phyloP scores from a whole-genome alignment of 2,113 vertebrate species.

The Reinhardtius hippoglossoides region DNA sequence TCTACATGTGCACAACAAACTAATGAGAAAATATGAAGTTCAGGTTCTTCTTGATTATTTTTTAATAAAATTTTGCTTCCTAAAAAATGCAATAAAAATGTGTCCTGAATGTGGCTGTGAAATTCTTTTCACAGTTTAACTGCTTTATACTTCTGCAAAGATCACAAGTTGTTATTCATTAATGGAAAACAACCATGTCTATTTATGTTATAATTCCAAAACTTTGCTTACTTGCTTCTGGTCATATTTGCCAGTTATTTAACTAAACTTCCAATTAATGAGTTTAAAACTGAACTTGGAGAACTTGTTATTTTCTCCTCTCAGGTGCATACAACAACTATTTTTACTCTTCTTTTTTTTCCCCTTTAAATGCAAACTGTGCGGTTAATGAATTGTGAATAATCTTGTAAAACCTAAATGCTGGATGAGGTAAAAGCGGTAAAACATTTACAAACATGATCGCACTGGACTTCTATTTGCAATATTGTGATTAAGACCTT shows the following conservation, averaged over 20 bases:
- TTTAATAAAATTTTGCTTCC: no score
- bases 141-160: no score
- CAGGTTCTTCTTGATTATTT: no score
- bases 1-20: no score
- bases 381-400: neutral
- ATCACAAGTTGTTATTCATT: no score
- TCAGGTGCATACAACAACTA: no score
- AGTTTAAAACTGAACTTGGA: neutral
- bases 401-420: neutral
- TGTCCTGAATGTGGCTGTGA: neutral
- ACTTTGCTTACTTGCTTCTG: no score
- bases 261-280: neutral
- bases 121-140: neutral
- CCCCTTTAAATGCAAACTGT: neutral
- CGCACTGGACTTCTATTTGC: neutral
- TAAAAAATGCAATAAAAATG: neutral
- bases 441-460: neutral
- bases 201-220: no score
- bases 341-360: neutral
- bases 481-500: slow-evolving; percentile 5
- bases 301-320: neutral
- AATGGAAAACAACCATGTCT: no score
- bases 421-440: neutral
- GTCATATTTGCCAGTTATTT: neutral
- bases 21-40: no score